These are phyloP conservation scores for Sebastes taczanowskii DNA, from an alignment of 2,797 vertebrate genomes.

Conservation along the genomic window DNA sequence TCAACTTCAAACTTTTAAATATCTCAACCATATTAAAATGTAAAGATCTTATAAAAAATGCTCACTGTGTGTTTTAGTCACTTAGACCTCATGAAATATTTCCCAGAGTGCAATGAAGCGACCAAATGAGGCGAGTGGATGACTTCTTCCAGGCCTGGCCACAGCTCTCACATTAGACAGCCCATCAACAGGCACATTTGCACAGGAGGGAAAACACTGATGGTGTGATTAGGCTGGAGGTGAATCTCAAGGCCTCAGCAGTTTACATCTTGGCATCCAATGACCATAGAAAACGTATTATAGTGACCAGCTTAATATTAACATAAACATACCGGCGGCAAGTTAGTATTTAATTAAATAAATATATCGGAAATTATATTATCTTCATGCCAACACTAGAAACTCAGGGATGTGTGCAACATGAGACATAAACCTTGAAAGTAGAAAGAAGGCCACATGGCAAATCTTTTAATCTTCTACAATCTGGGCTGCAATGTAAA, in stretches of 20 bases:
- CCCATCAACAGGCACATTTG: conserved; percentile 80
- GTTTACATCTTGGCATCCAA: conserved; percentile 55
- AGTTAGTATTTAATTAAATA: neutral
- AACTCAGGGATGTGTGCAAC: conserved; percentile 22
- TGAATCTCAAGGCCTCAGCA: conserved; percentile 72
- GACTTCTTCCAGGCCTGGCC: conserved; percentile 73
- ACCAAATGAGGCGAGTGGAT: conserved; percentile 74
- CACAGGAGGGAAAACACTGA: conserved; percentile 60
- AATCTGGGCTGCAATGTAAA: conserved; percentile 54
- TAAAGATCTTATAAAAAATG: conserved; percentile 79
- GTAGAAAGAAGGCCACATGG: conserved; percentile 51
- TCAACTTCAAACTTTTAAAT: conserved; percentile 70
- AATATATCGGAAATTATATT: neutral
- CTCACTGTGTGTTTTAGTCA: conserved; percentile 83
- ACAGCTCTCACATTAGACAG: conserved; percentile 77
- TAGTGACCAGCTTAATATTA: conserved; percentile 11
- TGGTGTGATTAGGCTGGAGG: conserved; percentile 77
- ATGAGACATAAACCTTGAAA: conserved; percentile 34
- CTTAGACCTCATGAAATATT: conserved; percentile 87
- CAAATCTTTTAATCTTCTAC: conserved; percentile 67
- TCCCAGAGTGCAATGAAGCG: conserved; percentile 80
- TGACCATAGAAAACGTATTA: conserved; percentile 18
- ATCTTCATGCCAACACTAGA: conserved; percentile 8
- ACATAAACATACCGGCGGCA: neutral
- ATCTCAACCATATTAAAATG: conserved; percentile 79